Base-by-base conservation (phyloP, 1,140 invertebrate genomes). In the Odontomachus brunneus region DNA sequence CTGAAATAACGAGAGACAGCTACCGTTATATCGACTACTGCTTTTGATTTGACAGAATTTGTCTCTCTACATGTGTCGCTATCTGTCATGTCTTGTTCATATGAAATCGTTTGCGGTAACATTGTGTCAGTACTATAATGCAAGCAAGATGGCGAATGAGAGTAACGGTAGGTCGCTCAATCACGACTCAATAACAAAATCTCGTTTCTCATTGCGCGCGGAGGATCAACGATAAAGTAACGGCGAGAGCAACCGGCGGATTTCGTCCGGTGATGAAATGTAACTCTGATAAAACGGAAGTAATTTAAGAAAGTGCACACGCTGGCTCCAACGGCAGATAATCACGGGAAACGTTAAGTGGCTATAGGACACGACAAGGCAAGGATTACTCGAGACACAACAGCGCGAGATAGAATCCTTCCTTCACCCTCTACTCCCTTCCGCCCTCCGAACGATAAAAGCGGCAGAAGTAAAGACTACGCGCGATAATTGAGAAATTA, bases 231-330 rank as follows among this genome's bases (percentile, higher is more conserved):
- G 49, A 65, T 76, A 57, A 69, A 78, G 51, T 78, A 78, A 78
- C 14, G 24, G 14, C 19, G 17, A 22, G 26, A 19, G 12, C 29
- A 53, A 12, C 60, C 22, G 22, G 59, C n/a, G n/a, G n/a, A n/a
- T n/a, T n/a, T n/a, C 29, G 19, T 44, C 15, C 44, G 17, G 71
- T 63, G 78, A 82, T 82, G 71, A 72, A 63, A 72, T 74, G 67
- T 63, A 74, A 82, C 69, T 74, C 69, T 44, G 48, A 82, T 74
- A 62, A 82, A 74, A 74, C 55, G 57, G 74, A 82, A 74, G 69
- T 82, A 82, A 82, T 82, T 82, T 74, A 74, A 82, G 78, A 82
- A 82, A 82, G 69, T 82, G 78, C 78, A 82, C 55, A 29, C 48
- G 5, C 33, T 57, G 57, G 15, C 60, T 82, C 53, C 69, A 49